Evolutionary conservation across 2,797 vertebrate species (phyloP), one percentile per base, ranked within the genome.

Genomic region (Euthynnus affinis): DNA sequence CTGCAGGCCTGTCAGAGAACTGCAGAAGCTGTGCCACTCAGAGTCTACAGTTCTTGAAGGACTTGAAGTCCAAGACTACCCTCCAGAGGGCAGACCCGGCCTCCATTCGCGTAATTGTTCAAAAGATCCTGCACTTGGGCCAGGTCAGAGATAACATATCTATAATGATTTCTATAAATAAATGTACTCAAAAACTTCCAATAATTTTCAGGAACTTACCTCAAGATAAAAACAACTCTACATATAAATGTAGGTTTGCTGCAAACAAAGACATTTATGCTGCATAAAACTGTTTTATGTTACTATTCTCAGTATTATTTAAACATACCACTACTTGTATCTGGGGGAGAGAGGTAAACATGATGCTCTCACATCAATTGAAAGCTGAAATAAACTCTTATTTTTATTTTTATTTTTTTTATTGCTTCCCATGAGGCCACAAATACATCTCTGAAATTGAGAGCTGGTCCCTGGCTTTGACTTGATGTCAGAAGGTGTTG

Each of bases 11-110:
- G 90, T 95, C 71, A 0, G 97, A 98, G 83, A 93, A 90, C 17
- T 99, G 98, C 92, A 94, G 96, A 81, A 93, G 94, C 42, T 99
- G 97, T 4, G 97, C 96, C 68, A 94, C 91, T 52, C 85, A 63
- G 65, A 96, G 96, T 68, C 91, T 99, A 85, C 87, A 92, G 59
- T 97, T 96, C 79, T 67, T 96, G 73, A 91, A 82, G 0, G 76
- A 95, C 64, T 94, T 99, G 73, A 98, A 96, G 92, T 94, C 96
- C 42, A 96, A 91, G 78, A 86, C 93, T 77, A 91, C 89, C 1
- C 76, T 99, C 67, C 86, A 77, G 25, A 77, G 3, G 6, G 97
- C 98, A 0, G 93, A 96, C 88, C 95, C 97, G 0, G 85, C 88
- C 13, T 82, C 92, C 0, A 86, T 97, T 78, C 92, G 87, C 25